These are phyloP conservation scores for Nanger granti DNA, from an alignment of 2,113 vertebrate species.

Conservation along the genomic window DNA sequence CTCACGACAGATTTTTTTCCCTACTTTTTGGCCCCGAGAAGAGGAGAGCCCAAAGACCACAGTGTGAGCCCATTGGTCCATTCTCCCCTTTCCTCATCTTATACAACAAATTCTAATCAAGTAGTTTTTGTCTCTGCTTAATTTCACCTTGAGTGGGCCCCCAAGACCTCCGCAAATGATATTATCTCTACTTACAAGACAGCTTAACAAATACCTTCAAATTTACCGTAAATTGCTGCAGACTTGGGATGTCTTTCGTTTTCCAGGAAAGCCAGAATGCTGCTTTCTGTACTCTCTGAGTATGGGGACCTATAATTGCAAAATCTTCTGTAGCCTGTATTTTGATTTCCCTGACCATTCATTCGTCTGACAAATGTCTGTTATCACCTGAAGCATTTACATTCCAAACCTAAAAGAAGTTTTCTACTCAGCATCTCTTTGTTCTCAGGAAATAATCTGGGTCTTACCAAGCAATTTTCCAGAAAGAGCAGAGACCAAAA, in stretches of 20 bases:
- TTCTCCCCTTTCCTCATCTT: neutral
- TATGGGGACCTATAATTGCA: too few relatives aligned
- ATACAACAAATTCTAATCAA: neutral
- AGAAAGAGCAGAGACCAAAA: neutral
- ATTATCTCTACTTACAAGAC: neutral
- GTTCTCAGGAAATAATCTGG: neutral
- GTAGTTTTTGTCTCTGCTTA: neutral
- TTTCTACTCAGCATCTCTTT: neutral
- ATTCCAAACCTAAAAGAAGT: neutral
- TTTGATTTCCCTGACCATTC: too few relatives aligned
- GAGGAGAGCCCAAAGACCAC: neutral
- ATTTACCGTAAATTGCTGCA: neutral
- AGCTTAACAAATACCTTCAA: neutral
- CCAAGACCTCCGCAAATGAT: neutral
- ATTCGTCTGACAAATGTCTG: neutral
- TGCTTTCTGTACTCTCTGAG: neutral
- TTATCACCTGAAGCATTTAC: slow-evolving; percentile 35
- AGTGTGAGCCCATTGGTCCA: neutral
- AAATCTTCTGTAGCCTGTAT: too few relatives aligned
- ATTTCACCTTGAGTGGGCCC: neutral
- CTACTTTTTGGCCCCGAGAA: neutral
- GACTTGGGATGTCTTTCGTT: neutral
- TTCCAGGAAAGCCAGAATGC: slow-evolving; percentile 37
- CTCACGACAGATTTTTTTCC: neutral
- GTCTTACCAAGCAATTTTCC: neutral